phyloP scores from a whole-genome alignment of 2,113 vertebrate species.

The Opisthocomus hoazin region DNA sequence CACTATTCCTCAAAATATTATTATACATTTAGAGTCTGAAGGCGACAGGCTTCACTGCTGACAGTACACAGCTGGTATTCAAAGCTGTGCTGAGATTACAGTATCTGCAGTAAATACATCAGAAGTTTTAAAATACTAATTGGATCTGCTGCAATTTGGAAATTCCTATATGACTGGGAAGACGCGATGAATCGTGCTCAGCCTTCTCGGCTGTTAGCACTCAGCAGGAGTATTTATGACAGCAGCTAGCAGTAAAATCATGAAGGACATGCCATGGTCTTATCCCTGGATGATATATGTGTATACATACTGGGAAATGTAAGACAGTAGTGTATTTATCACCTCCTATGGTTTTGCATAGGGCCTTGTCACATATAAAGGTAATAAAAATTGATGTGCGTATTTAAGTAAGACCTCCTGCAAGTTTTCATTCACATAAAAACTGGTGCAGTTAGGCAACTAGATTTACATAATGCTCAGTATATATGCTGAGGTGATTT shows the following conservation, averaged over 20 bases:
- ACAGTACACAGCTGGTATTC: not conserved
- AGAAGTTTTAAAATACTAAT: conserved; percentile 32
- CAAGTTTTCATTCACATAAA: not conserved
- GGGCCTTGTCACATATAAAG: not conserved
- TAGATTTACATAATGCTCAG: not conserved
- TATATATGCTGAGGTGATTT: not conserved
- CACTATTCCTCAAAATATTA: not conserved
- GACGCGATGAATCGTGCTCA: not conserved
- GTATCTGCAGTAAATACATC: conserved; percentile 14
- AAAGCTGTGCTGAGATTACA: not conserved
- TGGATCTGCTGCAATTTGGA: conserved; percentile 10
- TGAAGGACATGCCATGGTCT: not conserved
- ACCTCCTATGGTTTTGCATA: not conserved
- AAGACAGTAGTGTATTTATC: not conserved
- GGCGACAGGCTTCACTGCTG: not conserved
- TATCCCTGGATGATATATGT: not conserved
- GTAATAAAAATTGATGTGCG: not conserved
- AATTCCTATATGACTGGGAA: conserved; percentile 17
- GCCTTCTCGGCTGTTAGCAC: not conserved
- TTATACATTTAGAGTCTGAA: not conserved
- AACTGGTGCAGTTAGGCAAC: not conserved
- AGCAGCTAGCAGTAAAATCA: not conserved
- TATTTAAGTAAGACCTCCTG: not conserved
- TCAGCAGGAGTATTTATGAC: not conserved
- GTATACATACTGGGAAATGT: not conserved